phyloP scores from a whole-genome alignment of 1,140 invertebrate genomes.

The Tetramorium simillimum region DNA sequence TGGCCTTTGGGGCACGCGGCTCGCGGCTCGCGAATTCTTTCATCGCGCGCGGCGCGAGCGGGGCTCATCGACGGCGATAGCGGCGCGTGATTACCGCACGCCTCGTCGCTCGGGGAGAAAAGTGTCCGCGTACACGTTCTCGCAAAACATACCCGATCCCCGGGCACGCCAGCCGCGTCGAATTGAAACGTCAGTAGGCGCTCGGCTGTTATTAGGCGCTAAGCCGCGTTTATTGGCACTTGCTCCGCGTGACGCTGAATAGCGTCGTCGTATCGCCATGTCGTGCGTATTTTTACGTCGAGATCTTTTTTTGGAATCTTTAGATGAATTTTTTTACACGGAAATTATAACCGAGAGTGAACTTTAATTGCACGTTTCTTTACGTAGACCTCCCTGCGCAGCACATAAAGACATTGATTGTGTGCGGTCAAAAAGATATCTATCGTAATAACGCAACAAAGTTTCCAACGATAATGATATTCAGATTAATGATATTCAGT shows the following conservation, averaged over 20 bases:
- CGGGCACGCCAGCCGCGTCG: not conserved
- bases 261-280: not conserved
- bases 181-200: slow-evolving; percentile 50
- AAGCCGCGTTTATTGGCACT: slow-evolving; percentile 22
- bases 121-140: not conserved
- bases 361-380: not conserved
- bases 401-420: not conserved
- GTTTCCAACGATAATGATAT: not conserved
- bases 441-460: slow-evolving; percentile 6
- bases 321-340: not conserved
- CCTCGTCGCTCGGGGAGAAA: slow-evolving; percentile 14
- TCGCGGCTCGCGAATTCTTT: slow-evolving; percentile 30
- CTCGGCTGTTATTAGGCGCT: slow-evolving; percentile 25
- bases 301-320: not conserved
- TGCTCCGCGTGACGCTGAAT: not conserved
- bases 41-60: not conserved
- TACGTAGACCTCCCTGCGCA: not conserved
- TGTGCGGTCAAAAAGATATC: not conserved
- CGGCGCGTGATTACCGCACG: slow-evolving; percentile 32
- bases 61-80: not conserved
- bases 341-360: not conserved
- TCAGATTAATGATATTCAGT: slow-evolving; percentile 30
- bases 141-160: slow-evolving; percentile 37
- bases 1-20: slow-evolving; percentile 43
- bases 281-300: not conserved